A percentile compares a stretch with the other conserved stretches of the same genome.
phyloP scores from a whole-genome alignment of 2,797 vertebrate genomes.

The Adelosebastes latens region DNA sequence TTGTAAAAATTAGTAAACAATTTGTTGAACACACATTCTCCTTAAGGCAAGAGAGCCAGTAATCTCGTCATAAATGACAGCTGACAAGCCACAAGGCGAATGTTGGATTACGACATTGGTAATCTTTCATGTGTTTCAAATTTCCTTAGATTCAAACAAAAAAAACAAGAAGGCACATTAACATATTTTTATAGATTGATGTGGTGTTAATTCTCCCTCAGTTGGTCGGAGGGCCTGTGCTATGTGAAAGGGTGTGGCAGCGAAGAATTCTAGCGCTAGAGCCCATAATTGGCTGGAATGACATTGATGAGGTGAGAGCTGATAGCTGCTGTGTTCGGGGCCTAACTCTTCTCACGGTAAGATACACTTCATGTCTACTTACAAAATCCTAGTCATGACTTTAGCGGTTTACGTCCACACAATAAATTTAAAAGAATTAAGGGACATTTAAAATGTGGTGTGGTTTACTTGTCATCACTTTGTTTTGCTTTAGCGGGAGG shows the following conservation, averaged over 20 bases:
- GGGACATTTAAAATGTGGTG: constrained; percentile 32
- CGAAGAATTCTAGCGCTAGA: constrained; percentile 45
- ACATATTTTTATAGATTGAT: not conserved
- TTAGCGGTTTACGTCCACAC: not conserved
- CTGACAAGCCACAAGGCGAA: not conserved
- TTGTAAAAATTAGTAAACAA: constrained; percentile 8
- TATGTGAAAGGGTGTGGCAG: constrained; percentile 41
- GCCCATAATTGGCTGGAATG: constrained; percentile 59
- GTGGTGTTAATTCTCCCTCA: constrained; percentile 16
- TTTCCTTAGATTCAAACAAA: not conserved
- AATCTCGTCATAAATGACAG: constrained; percentile 2
- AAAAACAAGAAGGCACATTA: not conserved
- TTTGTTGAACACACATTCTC: not conserved
- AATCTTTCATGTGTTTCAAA: not conserved
- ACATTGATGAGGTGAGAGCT: constrained; percentile 67
- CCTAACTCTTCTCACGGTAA: constrained; percentile 47
- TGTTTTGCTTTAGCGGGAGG: constrained; percentile 15
- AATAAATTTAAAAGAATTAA: constrained; percentile 38
- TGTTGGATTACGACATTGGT: not conserved
- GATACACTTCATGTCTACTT: not conserved
- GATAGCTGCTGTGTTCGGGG: constrained; percentile 46
- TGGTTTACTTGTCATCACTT: constrained; percentile 46
- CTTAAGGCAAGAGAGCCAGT: not conserved
- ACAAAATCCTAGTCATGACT: constrained; percentile 16
- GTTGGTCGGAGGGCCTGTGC: not conserved